These are phyloP conservation scores for Drosophila arizonae DNA, from an alignment of 1,140 invertebrate species.

Conservation along the genomic window DNA sequence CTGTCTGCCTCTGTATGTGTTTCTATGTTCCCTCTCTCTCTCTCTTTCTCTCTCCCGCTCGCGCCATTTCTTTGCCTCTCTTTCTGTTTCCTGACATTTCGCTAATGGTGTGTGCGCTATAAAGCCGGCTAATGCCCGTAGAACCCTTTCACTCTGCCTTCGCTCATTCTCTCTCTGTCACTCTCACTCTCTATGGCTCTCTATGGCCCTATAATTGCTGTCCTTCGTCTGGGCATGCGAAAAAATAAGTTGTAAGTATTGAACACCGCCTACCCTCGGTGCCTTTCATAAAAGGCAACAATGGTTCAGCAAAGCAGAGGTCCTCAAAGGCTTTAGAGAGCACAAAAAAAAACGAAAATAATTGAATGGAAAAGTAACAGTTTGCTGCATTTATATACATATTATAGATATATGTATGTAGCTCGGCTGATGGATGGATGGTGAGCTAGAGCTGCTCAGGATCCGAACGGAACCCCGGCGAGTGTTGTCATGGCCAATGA, in stretches of 20 bases:
- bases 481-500: constrained; percentile 3
- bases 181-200: constrained; percentile 1
- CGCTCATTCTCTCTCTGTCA: background rate
- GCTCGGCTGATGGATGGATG: constrained; percentile 25
- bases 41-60: background rate
- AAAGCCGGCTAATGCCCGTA: constrained; percentile 50
- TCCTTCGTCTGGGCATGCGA: constrained; percentile 34
- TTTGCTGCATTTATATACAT: constrained; percentile 36
- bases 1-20: too few relatives aligned
- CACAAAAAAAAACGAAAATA: constrained; percentile 24
- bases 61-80: background rate
- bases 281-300: constrained; percentile 33
- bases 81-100: constrained; percentile 23
- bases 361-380: constrained; percentile 51
- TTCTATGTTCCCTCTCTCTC: background rate
- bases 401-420: constrained; percentile 11
- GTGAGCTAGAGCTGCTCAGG: constrained; percentile 12
- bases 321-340: constrained; percentile 17
- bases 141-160: constrained; percentile 28
- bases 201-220: constrained; percentile 30
- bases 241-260: constrained; percentile 28
- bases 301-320: constrained; percentile 18
- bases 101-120: constrained; percentile 55
- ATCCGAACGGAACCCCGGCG: background rate
- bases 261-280: constrained; percentile 2